These are phyloP conservation scores for Aplochiton taeniatus DNA, from an alignment of 2,797 vertebrate species.

Conservation along the genomic window DNA sequence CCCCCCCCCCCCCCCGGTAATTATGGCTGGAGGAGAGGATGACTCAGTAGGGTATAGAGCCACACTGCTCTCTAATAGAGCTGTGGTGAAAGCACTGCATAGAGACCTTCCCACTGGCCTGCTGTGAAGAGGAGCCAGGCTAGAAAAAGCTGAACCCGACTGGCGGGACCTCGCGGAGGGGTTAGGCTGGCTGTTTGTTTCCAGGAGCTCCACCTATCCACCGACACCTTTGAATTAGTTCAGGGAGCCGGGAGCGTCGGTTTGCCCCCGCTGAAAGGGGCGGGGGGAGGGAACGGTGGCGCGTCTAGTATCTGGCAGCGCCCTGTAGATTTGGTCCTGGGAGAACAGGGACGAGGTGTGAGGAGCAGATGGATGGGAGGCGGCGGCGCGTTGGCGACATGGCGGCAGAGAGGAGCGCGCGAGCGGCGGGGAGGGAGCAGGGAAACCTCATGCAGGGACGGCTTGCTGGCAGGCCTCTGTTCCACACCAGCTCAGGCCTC, in stretches of 20 bases:
- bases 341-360: conserved; percentile 74
- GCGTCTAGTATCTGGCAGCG: too few species aligned
- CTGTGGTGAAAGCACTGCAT: conserved; percentile 53
- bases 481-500: conserved; percentile 9
- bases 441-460: conserved; percentile 58
- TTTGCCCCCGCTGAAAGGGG: not conserved
- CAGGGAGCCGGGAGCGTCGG: not conserved
- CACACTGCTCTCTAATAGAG: conserved; percentile 57
- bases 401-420: conserved; percentile 71
- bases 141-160: too few species aligned
- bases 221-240: too few species aligned
- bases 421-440: conserved; percentile 59
- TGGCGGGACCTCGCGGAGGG: too few species aligned
- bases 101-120: conserved; percentile 30
- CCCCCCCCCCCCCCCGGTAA: conserved; percentile 50
- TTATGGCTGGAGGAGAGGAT: conserved; percentile 66
- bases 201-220: not conserved
- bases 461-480: conserved; percentile 60
- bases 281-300: too few species aligned
- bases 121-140: too few species aligned
- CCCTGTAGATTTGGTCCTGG: conserved; percentile 63
- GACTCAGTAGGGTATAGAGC: conserved; percentile 70
- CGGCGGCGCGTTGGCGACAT: conserved; percentile 75
- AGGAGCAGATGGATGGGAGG: conserved; percentile 78
- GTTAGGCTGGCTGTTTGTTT: too few species aligned